phyloP scores from a whole-genome alignment of 2,888 invertebrate species.

The Nomada fabriciana region DNA sequence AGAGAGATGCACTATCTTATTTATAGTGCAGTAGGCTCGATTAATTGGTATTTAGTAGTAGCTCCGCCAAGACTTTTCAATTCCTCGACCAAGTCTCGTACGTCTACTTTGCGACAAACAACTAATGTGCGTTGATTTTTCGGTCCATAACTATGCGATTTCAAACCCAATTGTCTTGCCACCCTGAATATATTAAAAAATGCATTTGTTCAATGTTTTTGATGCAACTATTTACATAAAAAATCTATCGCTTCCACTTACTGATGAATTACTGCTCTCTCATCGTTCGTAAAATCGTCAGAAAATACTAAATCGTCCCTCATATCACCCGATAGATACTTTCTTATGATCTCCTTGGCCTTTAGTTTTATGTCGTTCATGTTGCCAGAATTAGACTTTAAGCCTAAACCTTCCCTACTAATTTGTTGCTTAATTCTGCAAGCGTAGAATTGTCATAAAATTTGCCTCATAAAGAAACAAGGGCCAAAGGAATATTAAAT shows the following conservation, averaged over 20 bases:
- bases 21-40: constrained; percentile 74
- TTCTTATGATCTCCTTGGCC: constrained; percentile 84
- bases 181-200: constrained; percentile 75
- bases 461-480: background rate
- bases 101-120: constrained; percentile 85
- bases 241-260: constrained; percentile 72
- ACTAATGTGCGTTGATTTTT: constrained; percentile 84
- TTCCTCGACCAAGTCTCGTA: constrained; percentile 84
- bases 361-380: constrained; percentile 79
- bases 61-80: constrained; percentile 84
- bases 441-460: background rate
- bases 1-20: constrained; percentile 1
- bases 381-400: constrained; percentile 75
- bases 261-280: constrained; percentile 87
- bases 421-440: constrained; percentile 76
- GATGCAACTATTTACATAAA: background rate
- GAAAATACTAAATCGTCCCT: constrained; percentile 87
- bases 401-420: constrained; percentile 80
- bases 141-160: constrained; percentile 85
- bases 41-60: constrained; percentile 85
- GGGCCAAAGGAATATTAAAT: background rate
- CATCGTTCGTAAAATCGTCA: constrained; percentile 88
- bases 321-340: constrained; percentile 76
- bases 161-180: constrained; percentile 84
- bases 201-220: background rate